Conservation (phyloP, 1,140 invertebrate genomes). For the Calosoma granatense region DNA sequence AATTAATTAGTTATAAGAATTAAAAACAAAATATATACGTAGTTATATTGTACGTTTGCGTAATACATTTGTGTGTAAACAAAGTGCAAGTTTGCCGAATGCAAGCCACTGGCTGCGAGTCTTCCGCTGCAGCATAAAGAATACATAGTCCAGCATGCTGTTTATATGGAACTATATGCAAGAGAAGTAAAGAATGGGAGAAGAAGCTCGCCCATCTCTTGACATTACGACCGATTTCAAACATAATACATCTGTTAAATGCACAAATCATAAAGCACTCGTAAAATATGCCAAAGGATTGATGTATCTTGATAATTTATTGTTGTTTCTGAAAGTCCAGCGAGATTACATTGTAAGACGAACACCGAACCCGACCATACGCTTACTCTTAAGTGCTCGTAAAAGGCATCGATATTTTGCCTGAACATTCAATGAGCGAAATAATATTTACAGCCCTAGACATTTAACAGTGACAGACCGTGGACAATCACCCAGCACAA, state of each 20-base stretch:
- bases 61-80: too few relatives aligned
- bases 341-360: background rate
- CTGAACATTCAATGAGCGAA: background rate
- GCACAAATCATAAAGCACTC: slow-evolving; percentile 3
- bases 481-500: too few relatives aligned
- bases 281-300: slow-evolving; percentile 6
- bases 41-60: too few relatives aligned
- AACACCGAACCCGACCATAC: background rate
- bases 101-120: too few relatives aligned
- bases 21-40: too few relatives aligned
- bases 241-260: slow-evolving; percentile 1
- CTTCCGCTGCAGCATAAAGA: too few relatives aligned
- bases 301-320: slow-evolving; percentile 5
- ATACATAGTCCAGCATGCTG: too few relatives aligned
- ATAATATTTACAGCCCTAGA: slow-evolving; percentile 6
- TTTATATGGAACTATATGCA: too few relatives aligned
- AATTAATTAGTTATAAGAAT: too few relatives aligned
- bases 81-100: too few relatives aligned
- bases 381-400: background rate
- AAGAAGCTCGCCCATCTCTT: background rate
- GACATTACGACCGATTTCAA: slow-evolving; percentile 1
- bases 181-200: background rate
- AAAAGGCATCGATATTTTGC: slow-evolving; percentile 1
- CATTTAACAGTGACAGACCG: too few relatives aligned
- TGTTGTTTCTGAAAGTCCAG: background rate